These are phyloP conservation scores for Xestia ashworthii DNA, from an alignment of 2,888 invertebrate genomes.

Conservation along the genomic window DNA sequence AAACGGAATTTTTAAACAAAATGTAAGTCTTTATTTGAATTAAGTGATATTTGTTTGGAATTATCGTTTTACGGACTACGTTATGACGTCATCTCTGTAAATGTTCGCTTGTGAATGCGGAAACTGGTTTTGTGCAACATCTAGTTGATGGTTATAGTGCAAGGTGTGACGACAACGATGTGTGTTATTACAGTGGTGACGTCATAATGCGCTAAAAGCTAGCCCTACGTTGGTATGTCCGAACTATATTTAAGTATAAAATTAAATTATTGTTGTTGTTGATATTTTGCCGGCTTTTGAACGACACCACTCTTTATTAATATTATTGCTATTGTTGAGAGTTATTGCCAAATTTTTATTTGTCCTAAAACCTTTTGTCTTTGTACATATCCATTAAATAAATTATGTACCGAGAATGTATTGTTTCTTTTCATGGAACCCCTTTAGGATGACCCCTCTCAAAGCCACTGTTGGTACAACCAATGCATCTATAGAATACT, in stretches of 20 bases:
- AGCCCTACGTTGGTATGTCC: conserved; percentile 74
- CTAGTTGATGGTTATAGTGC: conserved; percentile 17
- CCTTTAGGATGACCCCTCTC: not conserved
- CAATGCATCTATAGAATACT: not conserved
- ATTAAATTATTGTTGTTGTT: conserved; percentile 83
- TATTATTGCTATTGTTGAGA: conserved; percentile 86
- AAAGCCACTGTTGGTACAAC: not conserved
- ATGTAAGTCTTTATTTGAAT: conserved; percentile 71
- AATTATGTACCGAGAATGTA: conserved; percentile 86
- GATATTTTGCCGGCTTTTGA: conserved; percentile 85
- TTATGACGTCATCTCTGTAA: conserved; percentile 69
- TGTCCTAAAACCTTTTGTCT: conserved; percentile 87
- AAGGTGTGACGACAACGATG: conserved; percentile 17
- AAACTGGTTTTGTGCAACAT: conserved; percentile 17
- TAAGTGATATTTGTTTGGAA: conserved; percentile 74
- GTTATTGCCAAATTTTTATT: conserved; percentile 89
- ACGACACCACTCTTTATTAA: conserved; percentile 82
- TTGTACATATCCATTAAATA: conserved; percentile 90
- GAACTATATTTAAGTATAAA: conserved; percentile 80
- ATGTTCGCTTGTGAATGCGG: conserved; percentile 29
- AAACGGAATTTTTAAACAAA: conserved; percentile 77
- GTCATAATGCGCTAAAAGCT: conserved; percentile 68
- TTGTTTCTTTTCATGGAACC: conserved; percentile 74
- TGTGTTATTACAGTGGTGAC: conserved; percentile 58
- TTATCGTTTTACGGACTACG: conserved; percentile 72